Percentiles rank a stretch among this genome's conserved stretches.
These are phyloP conservation scores for Strix aluco DNA, from an alignment of 2,113 vertebrate genomes.

Conservation along the genomic window DNA sequence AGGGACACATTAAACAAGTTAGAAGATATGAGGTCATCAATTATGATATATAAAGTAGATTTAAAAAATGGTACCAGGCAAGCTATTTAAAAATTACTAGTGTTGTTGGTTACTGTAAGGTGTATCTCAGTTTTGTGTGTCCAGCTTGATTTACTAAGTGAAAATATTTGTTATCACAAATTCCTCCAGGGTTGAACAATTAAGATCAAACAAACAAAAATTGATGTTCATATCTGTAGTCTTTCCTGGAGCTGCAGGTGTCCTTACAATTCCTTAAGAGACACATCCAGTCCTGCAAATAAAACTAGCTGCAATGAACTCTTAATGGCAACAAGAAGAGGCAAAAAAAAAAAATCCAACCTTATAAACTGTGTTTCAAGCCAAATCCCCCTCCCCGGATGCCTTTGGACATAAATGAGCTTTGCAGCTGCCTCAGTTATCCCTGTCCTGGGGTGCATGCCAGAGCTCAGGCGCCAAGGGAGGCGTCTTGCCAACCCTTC, in stretches of 20 bases:
- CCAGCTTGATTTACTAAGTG: background rate
- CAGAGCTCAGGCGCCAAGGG: background rate
- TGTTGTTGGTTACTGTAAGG: background rate
- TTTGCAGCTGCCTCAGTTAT: background rate
- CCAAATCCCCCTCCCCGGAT: background rate
- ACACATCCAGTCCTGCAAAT: background rate
- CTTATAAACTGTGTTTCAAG: background rate
- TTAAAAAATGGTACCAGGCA: background rate
- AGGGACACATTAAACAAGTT: slow-evolving; percentile 1
- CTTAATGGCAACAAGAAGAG: background rate
- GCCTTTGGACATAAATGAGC: background rate
- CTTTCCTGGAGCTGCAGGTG: background rate
- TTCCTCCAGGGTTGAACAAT: background rate
- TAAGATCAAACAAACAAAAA: background rate
- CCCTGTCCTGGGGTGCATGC: background rate
- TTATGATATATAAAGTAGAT: background rate
- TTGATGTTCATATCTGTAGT: background rate
- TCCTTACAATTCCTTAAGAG: background rate
- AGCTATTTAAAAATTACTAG: background rate
- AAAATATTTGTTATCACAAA: background rate
- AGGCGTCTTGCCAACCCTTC: background rate
- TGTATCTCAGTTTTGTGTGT: background rate
- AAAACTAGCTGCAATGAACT: background rate
- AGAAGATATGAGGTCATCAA: background rate
- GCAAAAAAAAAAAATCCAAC: background rate